phyloP scores from a whole-genome alignment of 2,797 vertebrate genomes.

The Arrhamphus sclerolepis region DNA sequence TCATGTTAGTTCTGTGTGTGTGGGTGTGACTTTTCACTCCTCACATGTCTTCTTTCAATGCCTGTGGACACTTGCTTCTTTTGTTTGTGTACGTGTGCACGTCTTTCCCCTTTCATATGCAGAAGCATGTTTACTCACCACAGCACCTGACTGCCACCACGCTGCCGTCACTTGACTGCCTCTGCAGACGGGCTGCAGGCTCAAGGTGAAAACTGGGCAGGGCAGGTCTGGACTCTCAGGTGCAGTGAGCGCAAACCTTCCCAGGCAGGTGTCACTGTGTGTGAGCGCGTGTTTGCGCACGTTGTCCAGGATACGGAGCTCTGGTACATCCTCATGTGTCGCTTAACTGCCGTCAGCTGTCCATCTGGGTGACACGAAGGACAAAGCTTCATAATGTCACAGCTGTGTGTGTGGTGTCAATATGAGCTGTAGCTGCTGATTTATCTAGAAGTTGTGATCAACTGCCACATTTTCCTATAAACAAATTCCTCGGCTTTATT shows the following conservation, averaged over 20 bases:
- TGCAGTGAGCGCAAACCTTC: conserved; percentile 16
- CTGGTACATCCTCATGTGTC: conserved; percentile 25
- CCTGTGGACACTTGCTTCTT: background rate
- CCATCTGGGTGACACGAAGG: conserved; percentile 4
- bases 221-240: conserved; percentile 18
- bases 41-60: too few relatives aligned
- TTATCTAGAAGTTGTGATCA: background rate
- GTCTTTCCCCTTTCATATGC: background rate
- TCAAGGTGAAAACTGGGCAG: conserved; percentile 53
- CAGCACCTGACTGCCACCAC: background rate
- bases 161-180: background rate
- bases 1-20: too few relatives aligned
- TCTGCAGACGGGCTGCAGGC: background rate
- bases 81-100: background rate
- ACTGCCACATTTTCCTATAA: conserved; percentile 25
- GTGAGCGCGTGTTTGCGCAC: conserved; percentile 20
- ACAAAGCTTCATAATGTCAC: conserved; percentile 7
- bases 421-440: conserved; percentile 12
- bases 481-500: background rate
- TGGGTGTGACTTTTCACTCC: background rate
- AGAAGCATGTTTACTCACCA: conserved; percentile 49
- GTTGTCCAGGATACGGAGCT: conserved; percentile 34
- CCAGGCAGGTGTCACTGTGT: background rate
- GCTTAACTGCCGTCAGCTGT: conserved; percentile 8
- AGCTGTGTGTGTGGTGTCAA: conserved; percentile 42